Conservation (phyloP, 2,888 invertebrate species). For the Lasioglossum lativentre region DNA sequence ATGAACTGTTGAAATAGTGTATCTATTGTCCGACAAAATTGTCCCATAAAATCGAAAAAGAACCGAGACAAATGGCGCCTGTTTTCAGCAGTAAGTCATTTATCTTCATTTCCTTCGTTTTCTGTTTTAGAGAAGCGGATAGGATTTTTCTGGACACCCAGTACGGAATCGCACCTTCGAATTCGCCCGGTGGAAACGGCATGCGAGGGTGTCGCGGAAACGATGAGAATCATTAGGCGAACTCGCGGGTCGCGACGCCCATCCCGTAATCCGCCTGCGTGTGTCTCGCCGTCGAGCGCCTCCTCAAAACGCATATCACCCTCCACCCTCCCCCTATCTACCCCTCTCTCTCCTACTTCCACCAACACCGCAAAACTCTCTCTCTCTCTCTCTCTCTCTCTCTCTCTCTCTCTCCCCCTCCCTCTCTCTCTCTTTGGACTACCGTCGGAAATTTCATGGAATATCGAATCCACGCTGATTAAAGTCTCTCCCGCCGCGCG, state of each 20-base stretch:
- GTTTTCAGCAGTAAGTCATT: neutral
- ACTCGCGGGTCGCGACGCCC: conserved; percentile 45
- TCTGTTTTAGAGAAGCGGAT: neutral
- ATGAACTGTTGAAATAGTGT: neutral
- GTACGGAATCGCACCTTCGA: conserved; percentile 31
- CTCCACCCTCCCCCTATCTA: neutral
- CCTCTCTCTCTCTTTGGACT: neutral
- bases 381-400: no score
- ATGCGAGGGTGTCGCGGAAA: conserved; percentile 19
- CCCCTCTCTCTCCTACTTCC: neutral
- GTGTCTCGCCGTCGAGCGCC: conserved; percentile 53
- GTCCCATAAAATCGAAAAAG: neutral
- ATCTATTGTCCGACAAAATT: neutral
- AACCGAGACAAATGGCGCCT: neutral
- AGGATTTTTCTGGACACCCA: neutral
- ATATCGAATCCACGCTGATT: conserved; percentile 64
- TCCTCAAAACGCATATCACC: conserved; percentile 61
- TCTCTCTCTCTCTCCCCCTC: no score
- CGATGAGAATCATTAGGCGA: conserved; percentile 44
- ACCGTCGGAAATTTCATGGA: conserved; percentile 52
- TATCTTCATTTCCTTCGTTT: neutral
- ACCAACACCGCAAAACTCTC: neutral
- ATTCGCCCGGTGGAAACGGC: conserved; percentile 43
- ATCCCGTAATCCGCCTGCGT: conserved; percentile 43
- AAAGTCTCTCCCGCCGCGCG: conserved; percentile 47